Percentiles rank a stretch among this genome's conserved stretches.
phyloP scores from a whole-genome alignment of 2,888 invertebrate species.

The Venusia cambrica region DNA sequence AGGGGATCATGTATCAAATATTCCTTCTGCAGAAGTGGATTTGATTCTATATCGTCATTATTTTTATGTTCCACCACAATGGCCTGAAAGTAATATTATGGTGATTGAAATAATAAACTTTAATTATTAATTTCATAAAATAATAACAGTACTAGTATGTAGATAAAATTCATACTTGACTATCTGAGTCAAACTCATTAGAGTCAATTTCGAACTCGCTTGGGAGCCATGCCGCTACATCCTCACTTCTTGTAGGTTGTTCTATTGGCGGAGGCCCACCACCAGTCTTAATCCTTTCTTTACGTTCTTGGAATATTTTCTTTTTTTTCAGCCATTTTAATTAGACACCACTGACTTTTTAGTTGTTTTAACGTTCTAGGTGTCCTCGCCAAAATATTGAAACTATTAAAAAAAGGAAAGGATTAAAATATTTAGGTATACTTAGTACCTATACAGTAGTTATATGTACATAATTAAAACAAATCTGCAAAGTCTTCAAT shows the following conservation, averaged over 20 bases:
- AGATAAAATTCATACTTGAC: no score
- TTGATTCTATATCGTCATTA: background rate
- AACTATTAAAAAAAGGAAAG: no score
- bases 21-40: background rate
- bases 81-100: no score
- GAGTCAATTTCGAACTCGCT: background rate
- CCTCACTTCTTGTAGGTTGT: background rate
- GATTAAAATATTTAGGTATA: no score
- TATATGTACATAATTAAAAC: no score
- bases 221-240: background rate
- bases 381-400: background rate
- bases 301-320: background rate
- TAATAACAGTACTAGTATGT: no score
- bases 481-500: no score
- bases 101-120: no score
- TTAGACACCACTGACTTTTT: background rate
- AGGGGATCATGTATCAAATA: background rate
- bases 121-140: no score
- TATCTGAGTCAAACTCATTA: slow-evolving; percentile 1
- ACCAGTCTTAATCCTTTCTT: background rate
- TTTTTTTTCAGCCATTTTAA: background rate
- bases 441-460: no score
- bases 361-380: background rate
- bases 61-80: background rate
- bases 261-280: background rate